A percentile compares a stretch with the other conserved stretches of the same genome.
Conservation (phyloP, 2,888 invertebrate species). For the Diadegma fenestrale region DNA sequence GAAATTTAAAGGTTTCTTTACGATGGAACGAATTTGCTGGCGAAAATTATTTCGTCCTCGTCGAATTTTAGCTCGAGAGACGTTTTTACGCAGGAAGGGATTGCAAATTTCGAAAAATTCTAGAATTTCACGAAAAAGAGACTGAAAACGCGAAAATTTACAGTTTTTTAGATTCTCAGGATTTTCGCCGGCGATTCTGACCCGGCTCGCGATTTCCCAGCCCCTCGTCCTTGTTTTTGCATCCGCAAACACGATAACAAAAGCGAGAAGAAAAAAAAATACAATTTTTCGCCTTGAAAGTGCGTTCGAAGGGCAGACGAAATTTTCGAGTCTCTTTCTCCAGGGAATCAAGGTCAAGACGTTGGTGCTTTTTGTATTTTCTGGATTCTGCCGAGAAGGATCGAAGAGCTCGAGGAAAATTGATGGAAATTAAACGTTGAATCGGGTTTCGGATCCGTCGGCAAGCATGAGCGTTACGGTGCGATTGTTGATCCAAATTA, state of each 20-base stretch:
- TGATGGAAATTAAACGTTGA: slow-evolving; percentile 88
- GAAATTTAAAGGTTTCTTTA: no score
- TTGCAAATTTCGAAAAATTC: no score
- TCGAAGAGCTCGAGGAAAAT: background rate
- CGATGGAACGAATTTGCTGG: no score
- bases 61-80: no score
- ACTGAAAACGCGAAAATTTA: background rate
- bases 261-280: background rate
- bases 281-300: background rate
- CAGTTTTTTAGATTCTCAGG: slow-evolving; percentile 1
- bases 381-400: background rate
- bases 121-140: background rate
- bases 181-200: slow-evolving; percentile 24
- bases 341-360: no score
- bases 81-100: no score
- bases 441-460: slow-evolving; percentile 96
- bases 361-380: no score
- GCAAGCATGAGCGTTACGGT: slow-evolving; percentile 97
- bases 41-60: no score
- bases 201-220: background rate
- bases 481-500: slow-evolving; percentile 98
- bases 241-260: background rate
- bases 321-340: background rate
- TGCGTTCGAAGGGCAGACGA: no score
- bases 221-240: background rate